Base-by-base conservation (phyloP, 2,113 vertebrate genomes). In the Stictonetta naevosa region DNA sequence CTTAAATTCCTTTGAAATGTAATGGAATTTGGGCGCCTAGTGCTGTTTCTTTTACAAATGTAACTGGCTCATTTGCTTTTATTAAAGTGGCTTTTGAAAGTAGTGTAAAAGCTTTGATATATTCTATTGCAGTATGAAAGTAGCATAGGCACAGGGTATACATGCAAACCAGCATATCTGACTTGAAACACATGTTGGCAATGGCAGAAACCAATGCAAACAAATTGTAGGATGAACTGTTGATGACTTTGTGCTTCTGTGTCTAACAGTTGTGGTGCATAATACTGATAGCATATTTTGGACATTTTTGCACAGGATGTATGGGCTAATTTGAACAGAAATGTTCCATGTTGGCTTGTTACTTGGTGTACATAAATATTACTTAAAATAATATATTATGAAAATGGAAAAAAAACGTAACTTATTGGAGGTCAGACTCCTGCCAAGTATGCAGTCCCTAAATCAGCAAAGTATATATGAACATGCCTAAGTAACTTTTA, bases 1-100 rank as follows among this genome's bases (percentile, higher is more conserved):
- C 62, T 92, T 94, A 86, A 83, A 78, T 92, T 78, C 64, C 56
- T 94, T 95, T 92, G 85, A 88, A 95, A 83, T 13, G 16, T 86
- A 86, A 50, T 75, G 66, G 88, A 83, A 88, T 86, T 95, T 90
- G 77, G 62, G 88, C 11, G 0, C 64, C 0, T 0, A 71, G 26
- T 42, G 28, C 72, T 74, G 25, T 83, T 76, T 72, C 60, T 81
- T 71, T 91, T 71, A 38, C 59, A 83, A 76, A 44, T 38, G 12
- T 53, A 4, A 2, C 50, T n/a, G 58, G 48, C 58, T 93, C 67
- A 58, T 95, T 93, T 93, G 48, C 71, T 89, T 92, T 73, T 85
- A 82, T 91, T 86, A 73, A 93, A 53, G 74, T 40, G 38, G 33
- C 38, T 85, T 89, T 91, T 76, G 48, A 79, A 95, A 87, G 93